Base-by-base conservation (phyloP, 35 echinoderm and acorn worm genomes). In the Amphiura filiformis region DNA sequence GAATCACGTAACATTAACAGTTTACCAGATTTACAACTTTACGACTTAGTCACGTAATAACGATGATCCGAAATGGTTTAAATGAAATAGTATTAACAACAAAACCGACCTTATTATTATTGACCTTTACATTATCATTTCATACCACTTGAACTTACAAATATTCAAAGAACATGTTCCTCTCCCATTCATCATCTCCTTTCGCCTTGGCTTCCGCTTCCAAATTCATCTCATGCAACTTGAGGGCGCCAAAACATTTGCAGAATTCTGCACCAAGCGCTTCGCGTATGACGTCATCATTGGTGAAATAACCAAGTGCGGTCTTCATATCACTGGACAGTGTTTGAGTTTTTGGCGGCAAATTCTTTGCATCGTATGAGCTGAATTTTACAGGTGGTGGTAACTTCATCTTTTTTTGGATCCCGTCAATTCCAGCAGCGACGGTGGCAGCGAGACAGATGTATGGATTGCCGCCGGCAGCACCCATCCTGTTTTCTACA, bases 341-440 rank as follows among this genome's bases (percentile, higher is more conserved):
- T n/a, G 39, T 64, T 81, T 17, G 17, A 47, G 41, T 4, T 47
- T 4, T 47, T 47, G 41, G 61, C 61, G 91, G 84, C 34, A 93
- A 78, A 65, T 90, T 78, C 32, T 76, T 83, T 0, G 56, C 36
- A 18, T 90, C 81, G 80, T 93, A 93, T 1, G 91, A 88, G 57
- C 87, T 86, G 20, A 79, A 38, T 47, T 57, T 56, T 30, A 97
- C 87, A 0, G 65, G 80, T 76, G 82, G 78, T 15, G 90, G 82
- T 34, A 91, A 80, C 3, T 76, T 77, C 1, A 91, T 36, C 49
- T 91, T 14, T 31, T 78, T 39, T 22, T 84, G 31, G 78, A 94
- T 94, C 39, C 93, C 93, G 30, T 97, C 95, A 13, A 97, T 88
- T 0, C 95, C 95, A 33, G 95, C 95, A 36, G 95, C 95, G 1